These are phyloP conservation scores for Alectura lathami DNA, from an alignment of 2,113 vertebrate genomes.

Conservation along the genomic window DNA sequence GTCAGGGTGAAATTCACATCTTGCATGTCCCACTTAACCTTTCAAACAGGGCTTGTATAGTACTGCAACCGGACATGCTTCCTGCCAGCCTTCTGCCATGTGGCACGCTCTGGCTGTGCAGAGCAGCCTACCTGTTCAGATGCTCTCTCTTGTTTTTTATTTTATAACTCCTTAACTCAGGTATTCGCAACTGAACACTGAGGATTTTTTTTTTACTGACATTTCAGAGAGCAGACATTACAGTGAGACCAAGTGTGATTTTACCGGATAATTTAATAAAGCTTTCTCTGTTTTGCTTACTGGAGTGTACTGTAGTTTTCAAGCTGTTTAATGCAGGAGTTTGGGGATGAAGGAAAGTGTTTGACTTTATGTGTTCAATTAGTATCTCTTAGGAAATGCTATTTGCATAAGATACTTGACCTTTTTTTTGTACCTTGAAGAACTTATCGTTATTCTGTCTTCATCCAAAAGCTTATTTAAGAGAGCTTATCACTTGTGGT, in stretches of 20 bases:
- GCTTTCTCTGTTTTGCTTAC: slow-evolving; percentile 25
- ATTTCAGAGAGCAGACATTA: not conserved
- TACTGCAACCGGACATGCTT: not conserved
- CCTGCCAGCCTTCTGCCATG: not conserved
- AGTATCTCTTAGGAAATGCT: not conserved
- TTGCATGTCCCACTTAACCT: not conserved
- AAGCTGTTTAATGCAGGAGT: slow-evolving; percentile 1
- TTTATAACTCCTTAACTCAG: not conserved
- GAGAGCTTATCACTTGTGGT: slow-evolving; percentile 18
- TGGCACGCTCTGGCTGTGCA: not conserved
- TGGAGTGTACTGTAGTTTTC: not conserved
- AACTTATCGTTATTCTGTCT: not conserved
- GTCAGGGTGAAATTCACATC: not conserved
- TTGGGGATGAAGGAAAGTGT: not conserved
- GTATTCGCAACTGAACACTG: not conserved
- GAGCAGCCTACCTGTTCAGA: not conserved
- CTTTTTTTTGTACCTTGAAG: slow-evolving; percentile 7
- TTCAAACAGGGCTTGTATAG: not conserved
- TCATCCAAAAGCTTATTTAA: slow-evolving; percentile 39
- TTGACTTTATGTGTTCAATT: not conserved
- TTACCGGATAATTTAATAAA: not conserved
- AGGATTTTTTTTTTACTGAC: not conserved
- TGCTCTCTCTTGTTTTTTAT: not conserved
- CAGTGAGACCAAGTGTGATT: not conserved
- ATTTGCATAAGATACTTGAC: not conserved